A percentile compares a stretch with the other conserved stretches of the same genome.
Conservation (phyloP, 64 coral and sea anemone genomes). For the Pocillopora verrucosa region DNA sequence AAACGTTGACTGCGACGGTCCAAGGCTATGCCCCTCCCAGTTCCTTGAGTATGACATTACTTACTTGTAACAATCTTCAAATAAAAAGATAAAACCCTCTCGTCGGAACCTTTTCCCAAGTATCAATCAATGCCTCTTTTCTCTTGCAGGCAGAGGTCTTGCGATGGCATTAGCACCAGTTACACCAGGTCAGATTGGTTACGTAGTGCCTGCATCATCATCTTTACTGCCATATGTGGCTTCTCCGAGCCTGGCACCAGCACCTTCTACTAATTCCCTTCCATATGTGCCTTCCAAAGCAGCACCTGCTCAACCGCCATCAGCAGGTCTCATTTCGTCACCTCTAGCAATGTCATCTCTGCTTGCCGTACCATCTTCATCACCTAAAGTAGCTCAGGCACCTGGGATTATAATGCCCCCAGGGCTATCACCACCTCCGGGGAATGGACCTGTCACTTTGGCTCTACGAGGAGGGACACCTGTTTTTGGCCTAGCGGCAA, state of each 20-base stretch:
- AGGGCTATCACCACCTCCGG: constrained; percentile 16
- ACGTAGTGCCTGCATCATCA: not conserved
- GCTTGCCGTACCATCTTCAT: not conserved
- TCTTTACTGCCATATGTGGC: constrained; percentile 1
- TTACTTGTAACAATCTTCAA: no score
- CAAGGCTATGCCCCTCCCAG: not conserved
- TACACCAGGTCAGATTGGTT: not conserved
- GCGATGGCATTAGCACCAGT: not conserved
- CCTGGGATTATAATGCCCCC: constrained; percentile 38
- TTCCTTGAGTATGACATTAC: not conserved
- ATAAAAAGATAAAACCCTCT: no score
- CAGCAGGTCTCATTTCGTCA: not conserved
- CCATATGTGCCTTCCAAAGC: not conserved
- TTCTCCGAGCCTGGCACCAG: not conserved
- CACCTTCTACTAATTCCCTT: not conserved
- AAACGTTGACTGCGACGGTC: not conserved
- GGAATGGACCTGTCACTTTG: not conserved
- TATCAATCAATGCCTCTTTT: no score
- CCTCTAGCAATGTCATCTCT: not conserved
- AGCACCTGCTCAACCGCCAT: not conserved
- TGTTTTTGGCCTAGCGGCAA: not conserved
- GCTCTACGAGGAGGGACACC: not conserved
- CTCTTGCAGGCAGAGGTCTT: not conserved
- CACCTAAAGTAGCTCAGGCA: not conserved
- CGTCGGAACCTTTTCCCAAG: no score